Percentiles rank a stretch among this genome's conserved stretches.
Conservation (phyloP, 2,888 invertebrate species). For the Hoplodrina blanda region DNA sequence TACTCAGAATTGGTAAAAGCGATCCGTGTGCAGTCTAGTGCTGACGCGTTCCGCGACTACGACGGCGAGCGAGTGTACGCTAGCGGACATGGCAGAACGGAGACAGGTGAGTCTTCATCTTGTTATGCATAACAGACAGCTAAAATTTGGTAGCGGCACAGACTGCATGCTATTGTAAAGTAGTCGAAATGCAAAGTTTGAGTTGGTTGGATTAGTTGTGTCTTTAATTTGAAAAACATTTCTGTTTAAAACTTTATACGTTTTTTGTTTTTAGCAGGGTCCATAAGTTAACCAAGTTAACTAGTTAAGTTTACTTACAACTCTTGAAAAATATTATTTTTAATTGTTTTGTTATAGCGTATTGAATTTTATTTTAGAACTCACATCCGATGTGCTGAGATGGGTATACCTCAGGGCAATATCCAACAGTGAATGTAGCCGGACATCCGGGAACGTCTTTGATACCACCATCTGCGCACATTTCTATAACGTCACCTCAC, state of each 20-base stretch:
- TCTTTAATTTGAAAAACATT: no score
- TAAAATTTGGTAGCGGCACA: no score
- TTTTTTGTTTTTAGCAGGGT: no score
- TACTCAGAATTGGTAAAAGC: constrained; percentile 5
- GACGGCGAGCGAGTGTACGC: background rate
- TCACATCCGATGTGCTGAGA: constrained; percentile 71
- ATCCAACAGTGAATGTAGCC: constrained; percentile 72
- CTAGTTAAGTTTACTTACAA: no score
- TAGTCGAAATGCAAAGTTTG: no score
- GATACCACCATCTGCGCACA: constrained; percentile 78
- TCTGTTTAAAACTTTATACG: no score
- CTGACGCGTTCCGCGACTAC: constrained; percentile 15
- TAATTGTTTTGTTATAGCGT: no score
- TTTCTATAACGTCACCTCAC: constrained; percentile 81
- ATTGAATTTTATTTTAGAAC: constrained; percentile 62
- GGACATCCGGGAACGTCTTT: constrained; percentile 66
- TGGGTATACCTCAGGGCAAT: constrained; percentile 82
- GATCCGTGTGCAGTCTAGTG: constrained; percentile 7
- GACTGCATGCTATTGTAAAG: no score
- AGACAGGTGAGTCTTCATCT: constrained; percentile 1
- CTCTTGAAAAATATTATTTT: no score
- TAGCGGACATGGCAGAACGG: constrained; percentile 14
- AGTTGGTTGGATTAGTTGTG: no score
- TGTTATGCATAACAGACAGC: background rate
- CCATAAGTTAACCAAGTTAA: no score